Evolutionary conservation across 2,888 invertebrate genomes (phyloP).

Genomic region (Eretmocerus hayati): DNA sequence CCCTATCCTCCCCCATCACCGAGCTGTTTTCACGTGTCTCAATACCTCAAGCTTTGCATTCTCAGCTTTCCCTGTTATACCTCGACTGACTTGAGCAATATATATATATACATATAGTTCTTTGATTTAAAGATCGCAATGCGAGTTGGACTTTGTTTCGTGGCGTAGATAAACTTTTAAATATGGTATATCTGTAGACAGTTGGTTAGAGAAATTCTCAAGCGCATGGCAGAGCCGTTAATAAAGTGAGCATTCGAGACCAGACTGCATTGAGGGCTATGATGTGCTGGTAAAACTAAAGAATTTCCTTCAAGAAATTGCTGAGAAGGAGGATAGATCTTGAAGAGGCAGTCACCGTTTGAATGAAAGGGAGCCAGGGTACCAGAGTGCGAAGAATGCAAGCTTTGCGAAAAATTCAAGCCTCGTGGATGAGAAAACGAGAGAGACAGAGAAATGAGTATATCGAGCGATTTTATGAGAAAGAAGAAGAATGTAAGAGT

Average conservation of each 20-base stretch:
- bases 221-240: too few relatives aligned
- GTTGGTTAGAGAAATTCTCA: too few relatives aligned
- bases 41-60: conserved; percentile 12
- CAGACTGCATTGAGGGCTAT: too few relatives aligned
- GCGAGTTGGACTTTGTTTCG: conserved; percentile 7
- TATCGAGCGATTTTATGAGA: neutral
- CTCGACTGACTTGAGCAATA: too few relatives aligned
- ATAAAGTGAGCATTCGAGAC: too few relatives aligned
- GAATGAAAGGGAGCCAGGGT: neutral
- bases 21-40: conserved; percentile 9
- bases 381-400: neutral
- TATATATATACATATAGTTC: too few relatives aligned
- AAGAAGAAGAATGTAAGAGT: neutral
- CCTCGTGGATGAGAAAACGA: neutral
- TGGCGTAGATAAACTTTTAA: too few relatives aligned
- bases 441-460: neutral
- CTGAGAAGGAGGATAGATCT: neutral
- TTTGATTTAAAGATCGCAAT: conserved; percentile 12
- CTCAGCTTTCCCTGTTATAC: conserved; percentile 3
- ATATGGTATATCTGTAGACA: too few relatives aligned
- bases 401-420: neutral
- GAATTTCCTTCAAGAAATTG: too few relatives aligned
- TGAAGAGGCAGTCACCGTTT: too few relatives aligned
- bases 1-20: neutral
- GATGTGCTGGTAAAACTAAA: too few relatives aligned